Conservation (phyloP, 1,140 invertebrate species). For the Tribolium castaneum region DNA sequence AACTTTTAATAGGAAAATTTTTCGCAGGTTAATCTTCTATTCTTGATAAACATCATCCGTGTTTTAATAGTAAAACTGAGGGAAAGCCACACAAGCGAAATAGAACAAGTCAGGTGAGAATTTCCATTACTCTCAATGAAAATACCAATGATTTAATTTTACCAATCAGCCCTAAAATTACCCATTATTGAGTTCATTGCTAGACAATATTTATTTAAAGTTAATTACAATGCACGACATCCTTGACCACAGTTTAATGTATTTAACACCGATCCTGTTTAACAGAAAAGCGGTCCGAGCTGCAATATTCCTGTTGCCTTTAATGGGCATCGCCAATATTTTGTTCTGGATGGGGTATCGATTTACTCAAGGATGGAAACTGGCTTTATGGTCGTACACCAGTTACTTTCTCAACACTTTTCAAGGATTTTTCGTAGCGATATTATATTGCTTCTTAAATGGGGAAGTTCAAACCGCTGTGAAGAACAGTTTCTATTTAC, state of each 20-base stretch:
- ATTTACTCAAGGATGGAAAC: slow-evolving; percentile 74
- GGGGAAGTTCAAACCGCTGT: slow-evolving; percentile 72
- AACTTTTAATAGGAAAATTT: slow-evolving; percentile 40
- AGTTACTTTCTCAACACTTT: slow-evolving; percentile 86
- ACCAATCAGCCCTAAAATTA: background rate
- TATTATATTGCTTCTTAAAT: slow-evolving; percentile 90
- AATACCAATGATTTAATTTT: background rate
- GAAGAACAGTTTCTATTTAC: slow-evolving; percentile 57
- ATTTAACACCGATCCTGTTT: background rate
- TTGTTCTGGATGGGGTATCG: slow-evolving; percentile 77
- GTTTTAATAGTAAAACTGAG: slow-evolving; percentile 85
- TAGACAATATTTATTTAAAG: background rate
- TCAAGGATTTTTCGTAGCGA: slow-evolving; percentile 87
- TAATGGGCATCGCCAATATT: slow-evolving; percentile 85
- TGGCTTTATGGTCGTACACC: slow-evolving; percentile 83
- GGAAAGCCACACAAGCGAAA: slow-evolving; percentile 81
- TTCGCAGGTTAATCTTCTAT: slow-evolving; percentile 84
- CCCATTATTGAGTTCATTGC: background rate
- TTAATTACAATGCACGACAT: background rate
- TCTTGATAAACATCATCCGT: slow-evolving; percentile 86
- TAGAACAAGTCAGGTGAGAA: slow-evolving; percentile 81
- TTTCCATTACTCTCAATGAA: background rate
- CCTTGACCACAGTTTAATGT: background rate
- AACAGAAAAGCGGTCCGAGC: slow-evolving; percentile 83
- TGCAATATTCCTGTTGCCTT: slow-evolving; percentile 80